Conservation (phyloP, 2,113 vertebrate species). For the Proterorhinus semilunaris region DNA sequence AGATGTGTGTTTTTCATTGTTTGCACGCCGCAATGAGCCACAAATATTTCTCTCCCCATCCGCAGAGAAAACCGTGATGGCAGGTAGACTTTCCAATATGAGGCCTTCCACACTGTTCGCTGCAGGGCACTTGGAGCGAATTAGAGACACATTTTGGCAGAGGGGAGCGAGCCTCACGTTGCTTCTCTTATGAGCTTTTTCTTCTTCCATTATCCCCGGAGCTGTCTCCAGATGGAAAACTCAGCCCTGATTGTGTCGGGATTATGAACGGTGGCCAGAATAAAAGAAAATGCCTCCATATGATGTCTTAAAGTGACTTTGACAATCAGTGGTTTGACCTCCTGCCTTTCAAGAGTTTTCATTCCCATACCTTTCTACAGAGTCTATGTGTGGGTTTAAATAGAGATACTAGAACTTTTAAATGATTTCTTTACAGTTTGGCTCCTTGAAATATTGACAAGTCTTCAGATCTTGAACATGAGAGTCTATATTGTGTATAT, state of each 20-base stretch:
- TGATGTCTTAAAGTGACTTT: neutral
- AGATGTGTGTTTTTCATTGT: constrained; percentile 2
- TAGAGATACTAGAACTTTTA: too few species aligned
- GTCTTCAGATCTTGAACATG: too few species aligned
- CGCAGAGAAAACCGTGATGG: constrained; percentile 27
- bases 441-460: too few species aligned
- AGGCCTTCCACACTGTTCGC: constrained; percentile 26
- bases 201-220: constrained; percentile 7
- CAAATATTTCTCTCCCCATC: constrained; percentile 17
- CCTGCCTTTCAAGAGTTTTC: neutral
- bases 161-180: constrained; percentile 40
- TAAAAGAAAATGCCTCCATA: constrained; percentile 9
- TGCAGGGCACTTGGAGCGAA: constrained; percentile 42
- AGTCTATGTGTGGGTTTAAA: too few species aligned
- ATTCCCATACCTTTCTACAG: too few species aligned
- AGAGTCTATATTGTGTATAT: too few species aligned
- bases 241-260: constrained; percentile 23
- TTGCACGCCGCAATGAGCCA: constrained; percentile 10
- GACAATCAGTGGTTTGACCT: neutral
- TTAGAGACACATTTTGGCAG: constrained; percentile 55
- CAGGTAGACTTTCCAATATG: constrained; percentile 48
- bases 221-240: constrained; percentile 39
- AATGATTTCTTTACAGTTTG: too few species aligned
- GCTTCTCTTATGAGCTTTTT: constrained; percentile 40
- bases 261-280: constrained; percentile 11